Evolutionary conservation across 2,113 vertebrate genomes (phyloP).

Genomic region (Eidolon helvum): DNA sequence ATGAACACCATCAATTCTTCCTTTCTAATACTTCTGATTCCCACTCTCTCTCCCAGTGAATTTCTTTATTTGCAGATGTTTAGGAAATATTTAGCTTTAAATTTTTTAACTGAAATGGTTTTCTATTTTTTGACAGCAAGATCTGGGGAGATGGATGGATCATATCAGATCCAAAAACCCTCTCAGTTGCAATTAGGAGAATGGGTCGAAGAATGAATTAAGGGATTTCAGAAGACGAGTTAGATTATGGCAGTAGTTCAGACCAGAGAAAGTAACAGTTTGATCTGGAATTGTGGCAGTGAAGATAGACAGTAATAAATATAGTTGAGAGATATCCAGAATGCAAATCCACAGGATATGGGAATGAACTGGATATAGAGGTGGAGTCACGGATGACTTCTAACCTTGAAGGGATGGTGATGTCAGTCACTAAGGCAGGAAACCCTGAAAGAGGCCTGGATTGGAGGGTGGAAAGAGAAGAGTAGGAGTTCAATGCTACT

Average conservation of each 20-base stretch:
- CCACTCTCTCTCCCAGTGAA: neutral
- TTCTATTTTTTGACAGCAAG: neutral
- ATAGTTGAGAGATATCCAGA: neutral
- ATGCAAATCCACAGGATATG: neutral
- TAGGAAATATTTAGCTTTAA: neutral
- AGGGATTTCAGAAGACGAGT: neutral
- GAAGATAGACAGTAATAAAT: neutral
- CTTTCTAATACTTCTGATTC: neutral
- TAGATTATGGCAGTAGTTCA: neutral
- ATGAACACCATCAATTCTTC: neutral
- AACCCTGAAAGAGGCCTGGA: neutral
- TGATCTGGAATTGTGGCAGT: neutral
- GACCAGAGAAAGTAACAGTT: neutral
- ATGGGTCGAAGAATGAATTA: neutral
- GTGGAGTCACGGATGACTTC: neutral
- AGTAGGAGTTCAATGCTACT: neutral
- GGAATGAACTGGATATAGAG: neutral
- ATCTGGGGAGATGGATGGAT: neutral
- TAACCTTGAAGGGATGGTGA: neutral
- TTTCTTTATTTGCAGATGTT: constrained; percentile 15
- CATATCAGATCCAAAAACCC: neutral
- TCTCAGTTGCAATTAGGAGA: neutral
- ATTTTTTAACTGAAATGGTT: neutral
- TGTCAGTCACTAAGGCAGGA: neutral
- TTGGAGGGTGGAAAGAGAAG: neutral